Base-by-base conservation (phyloP, 2,113 vertebrate genomes). In the Pseudopodoces humilis region DNA sequence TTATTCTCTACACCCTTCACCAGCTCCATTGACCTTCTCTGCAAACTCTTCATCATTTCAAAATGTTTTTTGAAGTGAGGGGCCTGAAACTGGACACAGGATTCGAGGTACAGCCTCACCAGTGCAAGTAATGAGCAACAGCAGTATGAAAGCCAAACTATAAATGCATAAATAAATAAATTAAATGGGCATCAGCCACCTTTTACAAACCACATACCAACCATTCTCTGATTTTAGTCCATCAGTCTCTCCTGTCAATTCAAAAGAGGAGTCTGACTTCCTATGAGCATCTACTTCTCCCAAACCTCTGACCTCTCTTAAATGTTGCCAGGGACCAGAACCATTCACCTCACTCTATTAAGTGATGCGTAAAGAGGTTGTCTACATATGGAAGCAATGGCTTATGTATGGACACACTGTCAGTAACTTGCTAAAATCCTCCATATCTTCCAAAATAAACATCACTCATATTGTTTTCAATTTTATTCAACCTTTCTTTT, bases 141-240 rank as follows among this genome's bases (percentile, higher is more conserved):
- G 10, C 3, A 20, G 2, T 7, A 74, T 13, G 12, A 24, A 86
- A 19, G 9, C 6, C 18, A 69, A 62, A 47, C 18, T n/a, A 52
- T 23, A 68, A 50, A 9, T 4, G 49, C 72, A 35, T 20, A 70
- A 65, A 41, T 10, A 39, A 31, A 43, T 22, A 30, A 15, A 49
- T 11, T 7, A 16, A 60, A 39, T 24, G 3, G 1, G 1, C 5
- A 69, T 80, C 3, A 69, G 4, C 2, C 8, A 44, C 4, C n/a
- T 64, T 86, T 86, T 71, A 11, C 14, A 88, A 90, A 64, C 5
- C 8, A 20, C 13, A n/a, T 44, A 41, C 2, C 9, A 63, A 27
- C 10, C 6, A 11, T 85, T 82, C 8, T 68, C 21, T 52, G 9
- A 3, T 43, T 90, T 79, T 76, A 1, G 9, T 56, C 16, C 9